Evolutionary conservation across 2,888 invertebrate species (phyloP), one percentile per base, ranked within the genome.

Genomic region (Sepiola atlantica): DNA sequence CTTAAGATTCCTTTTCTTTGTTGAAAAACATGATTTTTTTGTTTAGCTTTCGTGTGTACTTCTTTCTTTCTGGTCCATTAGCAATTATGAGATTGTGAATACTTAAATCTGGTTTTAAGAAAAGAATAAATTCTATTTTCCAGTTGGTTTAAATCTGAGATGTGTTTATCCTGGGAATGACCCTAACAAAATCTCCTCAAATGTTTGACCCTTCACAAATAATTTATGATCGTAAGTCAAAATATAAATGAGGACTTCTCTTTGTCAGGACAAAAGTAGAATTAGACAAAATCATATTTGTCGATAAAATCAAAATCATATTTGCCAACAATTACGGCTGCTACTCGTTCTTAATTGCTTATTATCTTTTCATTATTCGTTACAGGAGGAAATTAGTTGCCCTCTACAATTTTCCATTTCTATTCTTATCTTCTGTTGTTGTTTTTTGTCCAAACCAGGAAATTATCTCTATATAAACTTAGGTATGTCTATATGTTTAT

Each of bases 261-360:
- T 77, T 77, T 77, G 18, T n/a, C 18, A n/a, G 28, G 28, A n/a
- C 10, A 77, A n/a, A 77, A 77, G 28, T n/a, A 77, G n/a, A 77
- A n/a, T n/a, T 16, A 28, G 10, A 28, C 10, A 28, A 61, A 61
- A 21, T 61, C 6, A 45, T 16, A 0, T 77, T 32, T 14, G 12
- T 77, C n/a, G 8, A 77, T n/a, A 77, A 77, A 77, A n/a, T 77
- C n/a, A 77, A n/a, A 77, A 10, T n/a, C 77, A 12, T 32, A 77
- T 77, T 77, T n/a, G 77, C n/a, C n/a, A n/a, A 77, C 77, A 77
- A 77, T 77, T n/a, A n/a, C 77, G n/a, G n/a, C 32, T 77, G 77
- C 16, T 77, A 77, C 16, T n/a, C 77, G 28, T 20, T 57, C 57
- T 77, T 28, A 77, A 77, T 77, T 77, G 77, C 28, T 77, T 77